phyloP scores from a whole-genome alignment of 1,140 invertebrate species.

The Bombus confusus region DNA sequence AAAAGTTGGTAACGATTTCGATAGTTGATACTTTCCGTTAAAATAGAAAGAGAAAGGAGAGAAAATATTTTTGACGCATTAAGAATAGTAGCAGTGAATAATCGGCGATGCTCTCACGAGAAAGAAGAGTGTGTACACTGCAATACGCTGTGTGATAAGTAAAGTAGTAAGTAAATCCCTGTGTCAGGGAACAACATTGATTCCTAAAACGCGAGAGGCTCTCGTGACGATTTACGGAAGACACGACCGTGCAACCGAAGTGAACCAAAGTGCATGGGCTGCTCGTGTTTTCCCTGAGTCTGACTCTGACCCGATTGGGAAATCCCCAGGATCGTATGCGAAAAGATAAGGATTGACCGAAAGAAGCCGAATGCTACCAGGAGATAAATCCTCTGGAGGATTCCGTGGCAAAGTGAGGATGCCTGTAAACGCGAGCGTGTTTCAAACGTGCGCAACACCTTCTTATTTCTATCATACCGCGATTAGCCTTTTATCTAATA shows the following conservation, averaged over 20 bases:
- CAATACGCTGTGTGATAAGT: not conserved
- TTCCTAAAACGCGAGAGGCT: conserved; percentile 3
- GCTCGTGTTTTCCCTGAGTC: conserved; percentile 25
- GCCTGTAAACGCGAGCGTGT: conserved; percentile 63
- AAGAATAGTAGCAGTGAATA: not conserved
- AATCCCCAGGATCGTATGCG: conserved; percentile 38
- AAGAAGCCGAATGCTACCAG: conserved; percentile 18
- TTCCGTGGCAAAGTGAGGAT: conserved; percentile 67
- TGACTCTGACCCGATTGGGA: conserved; percentile 34
- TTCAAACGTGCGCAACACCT: conserved; percentile 20
- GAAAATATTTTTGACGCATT: too few species aligned
- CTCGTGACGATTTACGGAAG: conserved; percentile 21
- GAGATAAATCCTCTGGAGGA: conserved; percentile 50
- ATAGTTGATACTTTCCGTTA: not conserved
- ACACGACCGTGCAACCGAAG: not conserved
- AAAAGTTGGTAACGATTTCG: not conserved
- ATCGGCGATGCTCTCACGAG: not conserved
- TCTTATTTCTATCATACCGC: conserved; percentile 50
- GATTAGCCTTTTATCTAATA: conserved; percentile 32
- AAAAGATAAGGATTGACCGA: conserved; percentile 65
- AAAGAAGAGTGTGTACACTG: conserved; percentile 18
- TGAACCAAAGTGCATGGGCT: conserved; percentile 19
- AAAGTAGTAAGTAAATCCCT: conserved; percentile 31
- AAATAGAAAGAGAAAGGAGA: not conserved
- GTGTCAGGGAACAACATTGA: conserved; percentile 15